Conservation (phyloP, 2,113 vertebrate species). For the Lasiurus borealis region DNA sequence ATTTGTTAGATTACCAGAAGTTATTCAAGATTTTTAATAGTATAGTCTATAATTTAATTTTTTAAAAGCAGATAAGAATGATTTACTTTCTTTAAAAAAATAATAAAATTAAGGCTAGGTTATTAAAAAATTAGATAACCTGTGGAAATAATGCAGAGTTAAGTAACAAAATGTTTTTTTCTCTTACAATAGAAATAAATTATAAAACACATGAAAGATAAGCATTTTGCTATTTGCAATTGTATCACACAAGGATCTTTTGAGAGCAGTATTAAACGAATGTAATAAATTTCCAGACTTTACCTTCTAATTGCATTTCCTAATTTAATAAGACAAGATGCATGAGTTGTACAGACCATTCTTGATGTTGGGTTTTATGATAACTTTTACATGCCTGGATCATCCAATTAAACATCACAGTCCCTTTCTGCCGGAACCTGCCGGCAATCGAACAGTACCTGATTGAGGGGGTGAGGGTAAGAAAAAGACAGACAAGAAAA, state of each 20-base stretch:
- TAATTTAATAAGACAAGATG: conserved; percentile 52
- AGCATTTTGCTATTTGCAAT: conserved; percentile 42
- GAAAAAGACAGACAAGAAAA: no score
- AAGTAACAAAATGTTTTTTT: neutral
- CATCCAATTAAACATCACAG: neutral
- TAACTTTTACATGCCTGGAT: neutral
- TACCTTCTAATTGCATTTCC: neutral
- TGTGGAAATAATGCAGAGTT: conserved; percentile 20
- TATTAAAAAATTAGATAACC: conserved; percentile 54
- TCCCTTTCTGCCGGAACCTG: neutral
- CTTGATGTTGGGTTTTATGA: neutral
- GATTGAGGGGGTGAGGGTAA: no score
- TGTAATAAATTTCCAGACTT: conserved; percentile 50
- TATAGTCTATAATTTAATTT: conserved; percentile 46
- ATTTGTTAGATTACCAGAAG: conserved; percentile 5
- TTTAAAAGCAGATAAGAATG: conserved; percentile 41
- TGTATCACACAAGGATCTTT: neutral
- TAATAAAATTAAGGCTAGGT: conserved; percentile 27
- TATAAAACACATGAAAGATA: neutral
- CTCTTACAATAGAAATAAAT: conserved; percentile 6
- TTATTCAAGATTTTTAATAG: neutral
- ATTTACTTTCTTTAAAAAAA: neutral
- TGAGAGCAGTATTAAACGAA: neutral
- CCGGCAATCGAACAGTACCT: no score
- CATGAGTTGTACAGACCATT: neutral